phyloP scores from a whole-genome alignment of 1,140 invertebrate species.

The Atta colombica region DNA sequence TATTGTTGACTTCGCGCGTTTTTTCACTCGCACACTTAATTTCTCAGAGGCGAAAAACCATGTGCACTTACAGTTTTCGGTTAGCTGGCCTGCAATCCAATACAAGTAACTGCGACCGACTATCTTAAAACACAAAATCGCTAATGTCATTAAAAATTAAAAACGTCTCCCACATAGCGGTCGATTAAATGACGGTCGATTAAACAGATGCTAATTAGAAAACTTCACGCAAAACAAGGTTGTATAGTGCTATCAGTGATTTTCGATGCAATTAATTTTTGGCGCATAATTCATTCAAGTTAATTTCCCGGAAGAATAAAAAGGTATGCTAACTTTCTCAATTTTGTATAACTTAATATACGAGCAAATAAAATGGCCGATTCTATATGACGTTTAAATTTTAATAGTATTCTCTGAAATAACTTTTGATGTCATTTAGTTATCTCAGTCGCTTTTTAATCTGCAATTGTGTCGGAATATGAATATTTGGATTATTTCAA shows the following conservation, averaged over 20 bases:
- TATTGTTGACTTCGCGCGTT: conserved; percentile 66
- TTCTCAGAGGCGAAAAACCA: conserved; percentile 72
- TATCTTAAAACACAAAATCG: conserved; percentile 68
- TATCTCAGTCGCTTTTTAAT: conserved; percentile 4
- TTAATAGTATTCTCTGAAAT: background rate
- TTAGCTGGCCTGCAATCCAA: conserved; percentile 66
- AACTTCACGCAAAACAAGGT: background rate
- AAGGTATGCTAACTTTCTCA: background rate
- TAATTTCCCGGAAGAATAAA: conserved; percentile 34
- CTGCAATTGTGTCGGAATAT: background rate
- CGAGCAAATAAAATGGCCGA: background rate
- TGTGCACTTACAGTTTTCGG: conserved; percentile 51
- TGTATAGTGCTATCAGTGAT: background rate
- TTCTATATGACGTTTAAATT: background rate
- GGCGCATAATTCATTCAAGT: conserved; percentile 12
- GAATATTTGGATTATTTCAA: background rate
- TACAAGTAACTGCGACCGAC: conserved; percentile 34
- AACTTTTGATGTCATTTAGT: background rate
- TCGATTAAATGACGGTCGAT: conserved; percentile 14
- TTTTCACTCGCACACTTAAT: conserved; percentile 67
- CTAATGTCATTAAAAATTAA: conserved; percentile 60
- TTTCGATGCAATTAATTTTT: conserved; percentile 41
- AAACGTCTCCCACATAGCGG: conserved; percentile 23
- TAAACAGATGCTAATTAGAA: conserved; percentile 35
- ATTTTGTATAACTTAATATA: conserved; percentile 31